Evolutionary conservation across 2,888 invertebrate species (phyloP), one percentile per base, ranked within the genome.

Genomic region (Drosophila leonis): DNA sequence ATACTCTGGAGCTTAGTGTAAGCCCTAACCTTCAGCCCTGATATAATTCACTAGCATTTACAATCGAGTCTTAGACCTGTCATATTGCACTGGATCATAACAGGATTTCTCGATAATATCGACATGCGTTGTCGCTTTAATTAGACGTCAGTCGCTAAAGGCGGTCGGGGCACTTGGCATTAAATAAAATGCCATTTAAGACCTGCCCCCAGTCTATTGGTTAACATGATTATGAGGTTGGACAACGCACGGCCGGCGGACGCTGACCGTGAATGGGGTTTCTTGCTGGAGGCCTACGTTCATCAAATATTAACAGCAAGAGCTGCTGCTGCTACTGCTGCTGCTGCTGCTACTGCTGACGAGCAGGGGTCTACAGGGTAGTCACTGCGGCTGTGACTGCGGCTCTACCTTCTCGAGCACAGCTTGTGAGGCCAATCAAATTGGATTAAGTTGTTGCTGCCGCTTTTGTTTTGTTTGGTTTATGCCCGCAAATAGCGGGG

Each of bases 391-490:
- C 57, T 31, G 54, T 27, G n/a, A 27, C 13, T 49, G 18, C 29
- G 33, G 35, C 54, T 18, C 27, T 27, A 39, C 33, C 54, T 37
- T 31, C 52, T 54, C 48, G 51, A 44, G 31, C 69, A 54, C 69
- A 57, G 70, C 78, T 57, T 56, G 65, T 54, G 66, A 67, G 74
- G 66, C 74, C 86, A 81, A 81, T 86, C 82, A 84, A 84, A 84
- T 84, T 84, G 84, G 84, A 84, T 84, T 84, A 87, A 84, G 84
- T 87, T 84, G 82, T 87, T 84, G 80, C 65, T 80, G 62, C 57
- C 66, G 71, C 72, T 66, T 81, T 72, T 71, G 66, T 64, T 73
- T 77, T 71, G 57, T 65, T 71, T 68, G 44, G 64, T 56, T 41
- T 59, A 57, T 39, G 49, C 49, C 64, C 39, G 20, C 41, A 72